Conservation (phyloP, 1,140 invertebrate species). For the Planococcus citri region DNA sequence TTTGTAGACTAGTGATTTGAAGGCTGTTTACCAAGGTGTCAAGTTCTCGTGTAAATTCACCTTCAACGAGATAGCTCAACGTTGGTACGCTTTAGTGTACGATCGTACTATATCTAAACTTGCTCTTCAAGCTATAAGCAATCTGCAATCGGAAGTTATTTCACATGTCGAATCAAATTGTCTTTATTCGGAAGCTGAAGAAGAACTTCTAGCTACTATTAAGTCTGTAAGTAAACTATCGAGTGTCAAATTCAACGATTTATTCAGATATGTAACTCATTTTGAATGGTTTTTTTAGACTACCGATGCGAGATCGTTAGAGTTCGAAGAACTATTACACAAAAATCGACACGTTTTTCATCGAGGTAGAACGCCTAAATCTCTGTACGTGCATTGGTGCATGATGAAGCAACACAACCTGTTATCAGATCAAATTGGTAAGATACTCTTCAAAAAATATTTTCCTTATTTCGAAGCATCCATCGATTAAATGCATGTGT, state of each 20-base stretch:
- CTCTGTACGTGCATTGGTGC: constrained; percentile 78
- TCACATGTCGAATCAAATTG: constrained; percentile 75
- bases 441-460: constrained; percentile 31
- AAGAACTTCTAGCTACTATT: constrained; percentile 69
- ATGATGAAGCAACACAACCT: constrained; percentile 87
- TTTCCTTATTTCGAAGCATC: neutral
- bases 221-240: constrained; percentile 55
- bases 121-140: constrained; percentile 80
- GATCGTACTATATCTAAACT: constrained; percentile 76
- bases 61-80: constrained; percentile 80
- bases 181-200: constrained; percentile 78
- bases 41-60: constrained; percentile 96
- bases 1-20: constrained; percentile 67
- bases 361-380: constrained; percentile 70
- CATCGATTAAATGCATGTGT: neutral
- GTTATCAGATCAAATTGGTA: constrained; percentile 74
- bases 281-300: constrained; percentile 33
- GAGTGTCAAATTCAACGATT: neutral
- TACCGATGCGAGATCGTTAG: constrained; percentile 54
- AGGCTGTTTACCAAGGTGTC: constrained; percentile 75
- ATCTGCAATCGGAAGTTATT: constrained; percentile 82
- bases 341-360: constrained; percentile 76
- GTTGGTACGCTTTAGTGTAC: constrained; percentile 92
- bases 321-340: constrained; percentile 76
- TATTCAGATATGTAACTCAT: neutral